Base-by-base conservation (phyloP, 1,140 invertebrate species). In the Aporrectodea caliginosa region DNA sequence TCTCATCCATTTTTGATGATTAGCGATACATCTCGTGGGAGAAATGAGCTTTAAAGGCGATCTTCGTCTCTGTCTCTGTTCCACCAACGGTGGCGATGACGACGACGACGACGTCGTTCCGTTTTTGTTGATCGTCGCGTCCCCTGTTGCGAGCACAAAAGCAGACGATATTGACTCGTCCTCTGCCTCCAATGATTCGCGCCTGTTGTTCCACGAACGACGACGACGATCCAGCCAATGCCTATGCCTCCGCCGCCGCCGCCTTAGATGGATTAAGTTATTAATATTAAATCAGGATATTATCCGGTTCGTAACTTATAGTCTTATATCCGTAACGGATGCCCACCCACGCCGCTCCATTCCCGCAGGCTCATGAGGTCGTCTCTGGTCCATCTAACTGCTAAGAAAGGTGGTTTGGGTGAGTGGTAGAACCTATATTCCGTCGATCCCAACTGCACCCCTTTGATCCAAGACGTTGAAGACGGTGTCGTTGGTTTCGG, bases 1-100 rank as follows among this genome's bases (percentile, higher is more conserved):
- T 58, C 43, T 58, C 43, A 58, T 58, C 43, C 43, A 58, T 58
- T 58, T 58, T 58, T 58, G 43, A 58, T 58, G 43, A 58, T 58
- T 58, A 22, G 43, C 43, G 43, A 58, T 58, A 22, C 43, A 58
- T 58, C 43, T 58, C 43, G 43, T 58, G 43, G 43, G 43, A 58
- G 6, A n/a, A 58, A 58, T 58, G 43, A 58, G 43, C 43, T 58
- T 22, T 12, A 58, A 58, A 58, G 43, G 43, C 43, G 43, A 58
- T 58, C 43, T 12, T 22, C 43, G 43, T 58, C 58, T 31, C 77
- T 69, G 12, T 70, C 43, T 31, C 16, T 71, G n/a, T 33, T 22
- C 29, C 16, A 30, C 43, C 2, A n/a, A n/a, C n/a, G n/a, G n/a
- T n/a, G n/a, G n/a, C n/a, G n/a, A n/a, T n/a, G n/a, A n/a, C n/a